Evolutionary conservation across 2,113 vertebrate species (phyloP), one percentile per base, ranked within the genome.

Genomic region (Mustela nigripes): DNA sequence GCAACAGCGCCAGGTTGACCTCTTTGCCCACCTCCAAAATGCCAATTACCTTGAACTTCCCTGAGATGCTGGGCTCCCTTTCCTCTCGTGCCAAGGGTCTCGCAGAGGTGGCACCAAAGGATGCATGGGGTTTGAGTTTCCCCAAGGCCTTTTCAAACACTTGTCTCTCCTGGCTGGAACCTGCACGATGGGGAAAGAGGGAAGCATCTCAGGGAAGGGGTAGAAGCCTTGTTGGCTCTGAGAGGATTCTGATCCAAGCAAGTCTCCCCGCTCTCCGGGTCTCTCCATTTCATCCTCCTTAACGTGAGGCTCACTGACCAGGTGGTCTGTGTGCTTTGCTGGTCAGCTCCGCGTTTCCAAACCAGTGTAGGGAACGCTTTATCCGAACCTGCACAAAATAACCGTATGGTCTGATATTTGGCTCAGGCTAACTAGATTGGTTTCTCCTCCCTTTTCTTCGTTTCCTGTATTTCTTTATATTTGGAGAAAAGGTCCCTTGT

Each of bases 21-120:
- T 99, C 98, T 94, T 98, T 97, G 63, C 99, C 99, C 11, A 99
- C 97, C 36, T 90, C 73, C 4, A 98, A 97, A 6, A 95, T 18
- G 1, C 98, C 96, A 39, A 28, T 81, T 89, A 99, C 85, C 78
- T 98, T 99, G 98, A 99, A 99, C 60, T 71, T 98, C 69, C 99
- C 98, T 3, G 98, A 97, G 79, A 99, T 97, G 76, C 98, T 98
- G 76, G 98, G 97, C 5, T 97, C 2, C 56, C 0, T 36, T 1
- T 56, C 88, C 12, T 69, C 95, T 0, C 50, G 11, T 33, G 86
- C 63, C 0, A 28, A 0, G 21, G 0, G 11, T 11, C 28, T 81
- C 0, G 97, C 86, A 36, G 98, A 98, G 0, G 98, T 99, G 24
- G 98, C 42, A 1, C 91, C 91, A 22, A 99, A 98, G 19, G 97